phyloP scores from a whole-genome alignment of 1,140 invertebrate species.

The Agrilus planipennis region DNA sequence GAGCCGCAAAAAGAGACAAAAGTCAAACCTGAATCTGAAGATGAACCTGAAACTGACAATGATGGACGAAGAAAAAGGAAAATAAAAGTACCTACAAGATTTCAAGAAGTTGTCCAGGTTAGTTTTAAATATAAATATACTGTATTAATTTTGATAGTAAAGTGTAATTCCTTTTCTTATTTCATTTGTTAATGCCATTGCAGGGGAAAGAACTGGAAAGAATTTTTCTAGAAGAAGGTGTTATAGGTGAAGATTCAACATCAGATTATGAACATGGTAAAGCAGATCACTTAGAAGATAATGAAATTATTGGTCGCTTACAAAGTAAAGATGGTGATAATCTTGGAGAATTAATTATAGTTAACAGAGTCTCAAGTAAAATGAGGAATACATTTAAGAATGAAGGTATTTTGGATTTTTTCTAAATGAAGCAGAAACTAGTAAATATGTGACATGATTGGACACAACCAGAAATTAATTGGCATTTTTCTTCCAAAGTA shows the following conservation, averaged over 20 bases:
- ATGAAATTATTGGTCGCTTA: slow-evolving; percentile 53
- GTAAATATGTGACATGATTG: too few relatives aligned
- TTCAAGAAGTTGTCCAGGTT: slow-evolving; percentile 52
- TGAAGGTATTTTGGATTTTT: slow-evolving; percentile 1
- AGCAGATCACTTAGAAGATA: slow-evolving; percentile 22
- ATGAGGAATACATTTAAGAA: slow-evolving; percentile 6
- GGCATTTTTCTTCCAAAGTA: too few relatives aligned
- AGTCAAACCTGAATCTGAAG: slow-evolving; percentile 27
- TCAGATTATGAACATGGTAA: slow-evolving; percentile 29
- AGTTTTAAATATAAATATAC: slow-evolving; percentile 10
- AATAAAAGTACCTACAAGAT: slow-evolving; percentile 54
- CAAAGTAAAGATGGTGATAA: slow-evolving; percentile 46
- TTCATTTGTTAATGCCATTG: slow-evolving; percentile 5
- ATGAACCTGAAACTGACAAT: slow-evolving; percentile 35
- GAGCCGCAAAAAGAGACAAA: slow-evolving; percentile 25
- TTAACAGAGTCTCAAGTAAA: slow-evolving; percentile 34
- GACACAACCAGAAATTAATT: too few relatives aligned
- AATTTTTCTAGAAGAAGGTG: slow-evolving; percentile 59
- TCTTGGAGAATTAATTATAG: slow-evolving; percentile 47
- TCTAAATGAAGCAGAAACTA: too few relatives aligned
- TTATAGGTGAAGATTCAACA: slow-evolving; percentile 47
- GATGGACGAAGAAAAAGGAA: slow-evolving; percentile 45
- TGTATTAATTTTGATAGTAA: neutral
- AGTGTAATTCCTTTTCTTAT: neutral
- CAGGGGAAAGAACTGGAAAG: slow-evolving; percentile 60